phyloP scores from a whole-genome alignment of 2,888 invertebrate genomes.

The Folsomia manolachei region DNA sequence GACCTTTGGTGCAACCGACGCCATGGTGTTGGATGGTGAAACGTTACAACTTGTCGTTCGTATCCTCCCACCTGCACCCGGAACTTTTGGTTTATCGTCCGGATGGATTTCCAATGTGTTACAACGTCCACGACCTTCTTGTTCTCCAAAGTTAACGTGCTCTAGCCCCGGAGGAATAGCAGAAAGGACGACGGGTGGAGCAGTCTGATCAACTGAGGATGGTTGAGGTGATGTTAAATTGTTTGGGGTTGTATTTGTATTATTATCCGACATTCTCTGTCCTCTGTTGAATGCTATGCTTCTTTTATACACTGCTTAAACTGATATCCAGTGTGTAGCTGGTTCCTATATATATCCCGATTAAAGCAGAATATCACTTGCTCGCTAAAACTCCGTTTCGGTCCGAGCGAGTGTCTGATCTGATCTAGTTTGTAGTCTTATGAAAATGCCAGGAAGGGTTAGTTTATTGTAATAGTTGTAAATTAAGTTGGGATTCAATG shows the following conservation, averaged over 20 bases:
- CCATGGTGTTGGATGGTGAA: background rate
- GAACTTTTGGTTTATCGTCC: background rate
- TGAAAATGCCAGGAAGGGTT: too few species aligned
- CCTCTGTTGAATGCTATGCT: background rate
- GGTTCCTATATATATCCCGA: too few species aligned
- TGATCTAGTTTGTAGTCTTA: too few species aligned
- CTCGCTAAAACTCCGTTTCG: background rate
- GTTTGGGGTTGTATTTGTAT: background rate
- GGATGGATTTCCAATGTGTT: background rate
- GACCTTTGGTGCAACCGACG: background rate
- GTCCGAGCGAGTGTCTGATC: background rate
- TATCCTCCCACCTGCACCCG: background rate
- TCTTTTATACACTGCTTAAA: too few species aligned
- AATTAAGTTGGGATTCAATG: too few species aligned
- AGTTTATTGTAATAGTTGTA: too few species aligned
- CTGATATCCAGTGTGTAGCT: too few species aligned
- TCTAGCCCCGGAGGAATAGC: background rate
- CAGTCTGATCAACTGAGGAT: background rate
- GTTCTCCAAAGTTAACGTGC: background rate
- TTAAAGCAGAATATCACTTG: background rate
- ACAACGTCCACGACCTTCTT: background rate
- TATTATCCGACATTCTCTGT: background rate
- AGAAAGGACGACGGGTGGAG: background rate
- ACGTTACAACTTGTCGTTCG: background rate
- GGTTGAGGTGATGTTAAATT: background rate